A percentile compares a stretch with the other conserved stretches of the same genome.
Evolutionary conservation across 2,113 vertebrate species (phyloP).

Genomic region (Globicephala melas): DNA sequence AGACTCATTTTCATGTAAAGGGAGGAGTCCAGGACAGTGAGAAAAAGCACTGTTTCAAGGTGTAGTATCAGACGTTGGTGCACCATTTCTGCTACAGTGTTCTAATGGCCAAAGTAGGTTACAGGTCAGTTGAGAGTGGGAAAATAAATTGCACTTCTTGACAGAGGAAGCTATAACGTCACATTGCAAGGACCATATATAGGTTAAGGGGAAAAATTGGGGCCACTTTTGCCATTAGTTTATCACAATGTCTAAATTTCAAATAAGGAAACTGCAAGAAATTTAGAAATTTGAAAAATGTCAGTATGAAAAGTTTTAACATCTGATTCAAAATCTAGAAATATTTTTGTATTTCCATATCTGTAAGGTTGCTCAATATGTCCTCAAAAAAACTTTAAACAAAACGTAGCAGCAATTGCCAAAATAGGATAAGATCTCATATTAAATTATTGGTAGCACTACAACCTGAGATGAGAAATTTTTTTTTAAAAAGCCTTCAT

Average conservation of each 20-base stretch:
- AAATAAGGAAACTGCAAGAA: background rate
- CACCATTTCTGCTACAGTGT: background rate
- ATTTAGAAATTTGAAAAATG: background rate
- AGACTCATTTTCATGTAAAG: background rate
- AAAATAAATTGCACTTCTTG: background rate
- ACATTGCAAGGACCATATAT: background rate
- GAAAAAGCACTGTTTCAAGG: background rate
- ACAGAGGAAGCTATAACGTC: background rate
- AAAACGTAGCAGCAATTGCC: background rate
- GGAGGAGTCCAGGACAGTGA: background rate
- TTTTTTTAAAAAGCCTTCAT: background rate
- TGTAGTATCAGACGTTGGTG: background rate
- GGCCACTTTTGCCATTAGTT: background rate
- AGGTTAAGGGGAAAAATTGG: background rate
- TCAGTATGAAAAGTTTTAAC: background rate
- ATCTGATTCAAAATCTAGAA: background rate
- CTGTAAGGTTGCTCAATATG: background rate
- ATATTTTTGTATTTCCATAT: background rate
- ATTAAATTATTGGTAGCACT: background rate
- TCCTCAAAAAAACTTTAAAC: background rate
- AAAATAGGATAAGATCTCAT: background rate
- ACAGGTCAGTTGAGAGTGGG: background rate
- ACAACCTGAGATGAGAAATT: background rate
- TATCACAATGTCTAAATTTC: background rate
- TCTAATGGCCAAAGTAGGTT: background rate